These are phyloP conservation scores for Columba livia DNA, from an alignment of 2,113 vertebrate species.

Conservation along the genomic window DNA sequence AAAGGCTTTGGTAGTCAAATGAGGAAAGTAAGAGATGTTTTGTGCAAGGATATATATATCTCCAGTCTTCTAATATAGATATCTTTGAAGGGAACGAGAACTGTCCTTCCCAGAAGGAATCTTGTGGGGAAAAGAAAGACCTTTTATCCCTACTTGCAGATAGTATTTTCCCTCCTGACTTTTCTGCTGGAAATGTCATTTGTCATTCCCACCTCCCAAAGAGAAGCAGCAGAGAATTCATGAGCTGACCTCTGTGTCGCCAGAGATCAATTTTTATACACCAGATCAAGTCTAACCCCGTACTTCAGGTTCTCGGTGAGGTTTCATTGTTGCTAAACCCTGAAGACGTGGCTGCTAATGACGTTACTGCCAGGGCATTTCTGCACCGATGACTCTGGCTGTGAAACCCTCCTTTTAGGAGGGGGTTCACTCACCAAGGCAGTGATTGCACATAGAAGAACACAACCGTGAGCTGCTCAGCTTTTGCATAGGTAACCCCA, in stretches of 20 bases:
- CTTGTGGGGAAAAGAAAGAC: not conserved
- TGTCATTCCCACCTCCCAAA: not conserved
- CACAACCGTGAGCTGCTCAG: not conserved
- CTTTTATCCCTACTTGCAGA: not conserved
- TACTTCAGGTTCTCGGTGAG: not conserved
- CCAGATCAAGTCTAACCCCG: not conserved
- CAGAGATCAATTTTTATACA: not conserved
- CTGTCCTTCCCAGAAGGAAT: not conserved
- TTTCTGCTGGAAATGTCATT: not conserved
- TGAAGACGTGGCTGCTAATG: not conserved
- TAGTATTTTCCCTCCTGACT: not conserved
- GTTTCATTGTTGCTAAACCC: not conserved
- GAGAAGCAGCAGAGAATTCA: not conserved
- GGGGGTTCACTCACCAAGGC: not conserved
- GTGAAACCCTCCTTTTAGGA: not conserved
- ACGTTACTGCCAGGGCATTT: not conserved
- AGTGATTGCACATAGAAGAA: not conserved
- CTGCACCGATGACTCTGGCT: not conserved
- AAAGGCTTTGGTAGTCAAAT: conserved; percentile 1
- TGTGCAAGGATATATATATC: not conserved
- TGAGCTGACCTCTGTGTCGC: not conserved
- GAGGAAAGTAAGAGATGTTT: not conserved
- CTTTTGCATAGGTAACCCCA: not conserved
- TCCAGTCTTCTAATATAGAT: not conserved
- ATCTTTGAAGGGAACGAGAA: not conserved